phyloP scores from a whole-genome alignment of 2,888 invertebrate species.

The Coelogynopora nodosa region DNA sequence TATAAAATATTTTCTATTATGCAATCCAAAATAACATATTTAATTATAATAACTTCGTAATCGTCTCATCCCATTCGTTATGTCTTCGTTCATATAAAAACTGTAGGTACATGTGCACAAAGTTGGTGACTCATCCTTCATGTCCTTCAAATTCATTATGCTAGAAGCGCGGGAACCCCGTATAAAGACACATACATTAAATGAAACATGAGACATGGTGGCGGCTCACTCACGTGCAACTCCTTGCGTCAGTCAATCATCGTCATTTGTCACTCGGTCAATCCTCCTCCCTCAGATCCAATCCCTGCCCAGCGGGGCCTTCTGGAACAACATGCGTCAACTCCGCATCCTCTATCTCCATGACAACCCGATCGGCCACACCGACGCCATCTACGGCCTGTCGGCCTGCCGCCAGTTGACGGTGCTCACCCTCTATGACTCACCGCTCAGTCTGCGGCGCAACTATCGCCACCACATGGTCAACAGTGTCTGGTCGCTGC shows the following conservation, averaged over 20 bases:
- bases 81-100: too few species aligned
- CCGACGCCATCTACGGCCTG: conserved; percentile 56
- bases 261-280: not conserved
- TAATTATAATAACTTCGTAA: too few species aligned
- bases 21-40: too few species aligned
- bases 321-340: conserved; percentile 55
- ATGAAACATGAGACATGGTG: too few species aligned
- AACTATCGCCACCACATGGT: conserved; percentile 61
- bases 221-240: too few species aligned
- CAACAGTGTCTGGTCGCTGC: conserved; percentile 59
- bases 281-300: conserved; percentile 52
- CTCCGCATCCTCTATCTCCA: conserved; percentile 58
- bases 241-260: too few species aligned
- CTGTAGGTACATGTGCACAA: too few species aligned
- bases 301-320: conserved; percentile 54
- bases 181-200: too few species aligned
- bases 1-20: too few species aligned
- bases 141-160: not conserved
- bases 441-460: conserved; percentile 57
- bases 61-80: too few species aligned
- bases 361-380: conserved; percentile 59
- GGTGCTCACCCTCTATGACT: conserved; percentile 58
- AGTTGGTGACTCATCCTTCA: not conserved
- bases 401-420: conserved; percentile 52
- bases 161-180: too few species aligned